Percentiles rank a stretch among this genome's conserved stretches.
Conservation (phyloP, 2,888 invertebrate species). For the Xanthia togata region DNA sequence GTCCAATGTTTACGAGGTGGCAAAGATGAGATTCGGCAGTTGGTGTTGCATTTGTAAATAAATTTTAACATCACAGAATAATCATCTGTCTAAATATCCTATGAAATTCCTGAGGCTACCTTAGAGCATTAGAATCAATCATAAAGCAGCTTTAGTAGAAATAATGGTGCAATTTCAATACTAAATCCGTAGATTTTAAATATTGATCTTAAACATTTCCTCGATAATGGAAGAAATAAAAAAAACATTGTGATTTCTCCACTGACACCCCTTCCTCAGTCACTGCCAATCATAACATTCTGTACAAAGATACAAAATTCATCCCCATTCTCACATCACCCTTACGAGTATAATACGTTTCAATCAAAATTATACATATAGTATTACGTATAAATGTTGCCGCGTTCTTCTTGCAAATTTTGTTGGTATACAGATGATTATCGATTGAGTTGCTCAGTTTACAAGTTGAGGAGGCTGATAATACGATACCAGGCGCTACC, state of each 20-base stretch:
- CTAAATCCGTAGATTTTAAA: neutral
- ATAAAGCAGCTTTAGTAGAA: no score
- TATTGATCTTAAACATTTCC: constrained; percentile 5
- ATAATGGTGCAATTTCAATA: no score
- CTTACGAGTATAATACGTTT: constrained; percentile 67
- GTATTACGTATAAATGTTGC: constrained; percentile 51
- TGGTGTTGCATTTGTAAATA: neutral
- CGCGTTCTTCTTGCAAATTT: constrained; percentile 62
- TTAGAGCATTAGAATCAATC: no score
- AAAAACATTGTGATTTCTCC: constrained; percentile 28
- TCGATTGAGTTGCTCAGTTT: constrained; percentile 89
- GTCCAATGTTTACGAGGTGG: constrained; percentile 24
- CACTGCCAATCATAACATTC: constrained; percentile 65
- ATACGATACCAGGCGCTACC: constrained; percentile 78
- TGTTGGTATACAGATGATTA: constrained; percentile 83
- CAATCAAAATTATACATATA: constrained; percentile 67
- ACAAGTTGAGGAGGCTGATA: constrained; percentile 87
- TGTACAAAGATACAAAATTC: constrained; percentile 55
- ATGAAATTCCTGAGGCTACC: neutral
- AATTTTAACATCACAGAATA: neutral
- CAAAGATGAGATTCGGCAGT: neutral
- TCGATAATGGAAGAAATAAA: constrained; percentile 9
- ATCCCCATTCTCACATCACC: constrained; percentile 57
- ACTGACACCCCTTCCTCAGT: constrained; percentile 38
- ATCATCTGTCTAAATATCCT: neutral